Evolutionary conservation across 2,888 invertebrate genomes (phyloP).

Genomic region (Eubasilissa splendida): DNA sequence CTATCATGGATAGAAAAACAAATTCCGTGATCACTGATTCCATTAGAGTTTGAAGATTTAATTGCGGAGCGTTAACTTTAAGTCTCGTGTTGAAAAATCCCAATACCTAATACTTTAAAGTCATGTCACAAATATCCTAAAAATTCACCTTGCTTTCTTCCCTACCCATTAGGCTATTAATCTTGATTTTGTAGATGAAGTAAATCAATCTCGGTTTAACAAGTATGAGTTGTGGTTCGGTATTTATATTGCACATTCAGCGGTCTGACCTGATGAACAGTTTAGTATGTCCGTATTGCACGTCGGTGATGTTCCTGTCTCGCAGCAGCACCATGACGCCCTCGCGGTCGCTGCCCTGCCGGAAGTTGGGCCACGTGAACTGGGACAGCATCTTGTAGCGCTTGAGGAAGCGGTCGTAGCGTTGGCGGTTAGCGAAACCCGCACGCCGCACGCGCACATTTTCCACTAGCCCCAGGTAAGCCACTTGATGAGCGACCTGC

Average conservation of each 20-base stretch:
- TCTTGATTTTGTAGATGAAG: too few species aligned
- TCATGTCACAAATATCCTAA: too few species aligned
- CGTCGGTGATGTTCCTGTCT: slow-evolving; percentile 85
- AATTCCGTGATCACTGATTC: too few species aligned
- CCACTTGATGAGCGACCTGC: slow-evolving; percentile 79
- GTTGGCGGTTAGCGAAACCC: slow-evolving; percentile 96
- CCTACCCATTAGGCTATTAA: too few species aligned
- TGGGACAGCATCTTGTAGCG: slow-evolving; percentile 98
- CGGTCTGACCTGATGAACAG: slow-evolving; percentile 85
- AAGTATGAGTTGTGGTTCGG: background rate
- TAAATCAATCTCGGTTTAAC: too few species aligned
- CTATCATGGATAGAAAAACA: too few species aligned
- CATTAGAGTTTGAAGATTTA: too few species aligned
- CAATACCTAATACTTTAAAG: too few species aligned
- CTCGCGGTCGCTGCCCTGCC: slow-evolving; percentile 82
- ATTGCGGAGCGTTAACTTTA: too few species aligned
- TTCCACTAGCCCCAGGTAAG: slow-evolving; percentile 94
- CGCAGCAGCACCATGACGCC: slow-evolving; percentile 89
- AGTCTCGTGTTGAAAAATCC: too few species aligned
- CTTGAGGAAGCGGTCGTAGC: slow-evolving; percentile 93
- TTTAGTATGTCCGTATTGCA: slow-evolving; percentile 96
- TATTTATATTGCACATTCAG: background rate
- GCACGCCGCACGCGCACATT: slow-evolving; percentile 96
- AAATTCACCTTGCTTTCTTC: too few species aligned
- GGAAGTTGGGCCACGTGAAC: slow-evolving; percentile 97